Evolutionary conservation across 2,113 vertebrate species (phyloP).

Genomic region (Aldabrachelys gigantea): DNA sequence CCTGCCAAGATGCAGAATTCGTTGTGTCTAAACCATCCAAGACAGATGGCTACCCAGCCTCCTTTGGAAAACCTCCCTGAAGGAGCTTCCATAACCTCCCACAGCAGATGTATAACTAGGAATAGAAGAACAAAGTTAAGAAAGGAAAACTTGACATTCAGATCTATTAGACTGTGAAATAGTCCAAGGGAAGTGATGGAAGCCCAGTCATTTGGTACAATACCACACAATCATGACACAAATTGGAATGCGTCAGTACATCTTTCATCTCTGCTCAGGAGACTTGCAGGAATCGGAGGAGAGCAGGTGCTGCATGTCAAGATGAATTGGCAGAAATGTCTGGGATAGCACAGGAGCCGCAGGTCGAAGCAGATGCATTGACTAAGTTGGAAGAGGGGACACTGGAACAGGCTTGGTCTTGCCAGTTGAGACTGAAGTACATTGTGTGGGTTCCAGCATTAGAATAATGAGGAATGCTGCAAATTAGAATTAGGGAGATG

Average conservation of each 20-base stretch:
- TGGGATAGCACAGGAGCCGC: background rate
- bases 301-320: background rate
- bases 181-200: background rate
- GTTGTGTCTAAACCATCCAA: too few species aligned
- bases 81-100: too few species aligned
- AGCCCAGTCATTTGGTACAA: background rate
- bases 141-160: background rate
- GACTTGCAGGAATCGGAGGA: background rate
- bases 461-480: background rate
- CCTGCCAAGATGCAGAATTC: too few species aligned
- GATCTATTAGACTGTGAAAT: background rate
- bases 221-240: background rate
- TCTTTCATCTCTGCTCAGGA: background rate
- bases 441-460: background rate
- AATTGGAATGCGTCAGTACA: background rate
- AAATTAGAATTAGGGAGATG: rapidly evolving
- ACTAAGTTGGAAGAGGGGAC: too few species aligned
- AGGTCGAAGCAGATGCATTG: background rate
- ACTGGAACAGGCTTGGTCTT: background rate
- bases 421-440: background rate
- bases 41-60: too few species aligned
- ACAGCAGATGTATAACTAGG: background rate
- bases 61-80: too few species aligned
- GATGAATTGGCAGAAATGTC: background rate
- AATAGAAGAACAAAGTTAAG: background rate